Base-by-base conservation (phyloP, 2,797 vertebrate genomes). In the Eptatretus atami region DNA sequence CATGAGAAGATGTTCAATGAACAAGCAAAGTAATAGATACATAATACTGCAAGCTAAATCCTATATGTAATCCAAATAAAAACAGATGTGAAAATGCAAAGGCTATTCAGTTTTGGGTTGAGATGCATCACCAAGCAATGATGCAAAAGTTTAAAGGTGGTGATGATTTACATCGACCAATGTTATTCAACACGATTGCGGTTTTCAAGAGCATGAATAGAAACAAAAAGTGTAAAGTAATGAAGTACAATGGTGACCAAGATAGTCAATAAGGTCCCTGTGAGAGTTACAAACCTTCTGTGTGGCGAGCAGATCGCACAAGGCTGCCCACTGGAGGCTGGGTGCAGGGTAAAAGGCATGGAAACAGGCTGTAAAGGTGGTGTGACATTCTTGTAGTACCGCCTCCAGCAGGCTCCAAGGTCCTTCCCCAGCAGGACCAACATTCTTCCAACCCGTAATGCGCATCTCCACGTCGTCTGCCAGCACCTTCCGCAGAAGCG, bases 271-370 rank as follows among this genome's bases (percentile, higher is more conserved):
- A 5, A 44, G 31, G 31, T 44, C 31, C 4, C 31, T 44, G 31
- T 44, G 4, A 44, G 31, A 44, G 31, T 8, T 44, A 44, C 31
- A 44, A 44, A 44, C 31, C 31, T 44, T 44, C 31, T 44, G 31
- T 44, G 31, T 44, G 31, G 95, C 95, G 63, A 98, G 81, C 66
- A 98, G 75, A 70, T 96, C 90, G 67, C 90, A 98, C 63, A 98
- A 83, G 68, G 90, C 96, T 6, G 92, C 87, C 92, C 92, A 98
- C 71, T 98, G 92, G 63, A 98, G 76, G 53, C 86, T 80, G 0
- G 92, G 90, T 1, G 92, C 96, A 12, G 92, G 90, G 70, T 93
- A 98, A 76, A 96, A 98, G 2, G 88, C 90, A 70, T 95, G 90
- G 72, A 98, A 98, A 72, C 92, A 98, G 70, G 85, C 86, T 9